Evolutionary conservation across 2,888 invertebrate genomes (phyloP).

Genomic region (Pollenia angustigena): DNA sequence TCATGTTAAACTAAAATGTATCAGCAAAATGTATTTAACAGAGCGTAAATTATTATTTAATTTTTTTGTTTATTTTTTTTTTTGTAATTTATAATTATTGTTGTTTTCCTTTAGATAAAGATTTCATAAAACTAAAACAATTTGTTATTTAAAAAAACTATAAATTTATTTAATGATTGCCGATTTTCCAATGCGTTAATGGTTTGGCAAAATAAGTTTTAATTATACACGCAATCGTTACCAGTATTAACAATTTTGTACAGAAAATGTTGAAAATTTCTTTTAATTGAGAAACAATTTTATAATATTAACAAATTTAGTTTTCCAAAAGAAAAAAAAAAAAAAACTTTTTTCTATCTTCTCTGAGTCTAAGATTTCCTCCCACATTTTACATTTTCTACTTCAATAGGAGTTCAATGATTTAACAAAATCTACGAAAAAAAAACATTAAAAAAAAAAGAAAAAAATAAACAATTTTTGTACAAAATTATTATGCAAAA

Average conservation of each 20-base stretch:
- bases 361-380: not conserved
- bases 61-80: constrained; percentile 60
- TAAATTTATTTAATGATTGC: not conserved
- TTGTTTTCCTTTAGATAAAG: constrained; percentile 54
- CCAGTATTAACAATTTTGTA: constrained; percentile 1
- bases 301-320: not conserved
- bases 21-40: constrained; percentile 73
- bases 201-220: constrained; percentile 17
- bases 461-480: constrained; percentile 11
- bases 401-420: constrained; percentile 44
- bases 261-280: not conserved
- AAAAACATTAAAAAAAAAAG: not conserved
- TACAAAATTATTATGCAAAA: constrained; percentile 55
- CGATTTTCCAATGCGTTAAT: constrained; percentile 32
- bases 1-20: constrained; percentile 62
- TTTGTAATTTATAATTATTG: constrained; percentile 63
- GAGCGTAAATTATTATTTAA: constrained; percentile 75
- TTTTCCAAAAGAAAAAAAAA: not conserved
- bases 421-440: constrained; percentile 34
- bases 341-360: not conserved
- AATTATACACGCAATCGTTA: not conserved
- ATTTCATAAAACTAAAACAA: not conserved
- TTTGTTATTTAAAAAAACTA: constrained; percentile 11
- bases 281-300: not conserved
- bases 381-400: constrained; percentile 44